Conservation (phyloP, 2,888 invertebrate species). For the Panopea generosa region DNA sequence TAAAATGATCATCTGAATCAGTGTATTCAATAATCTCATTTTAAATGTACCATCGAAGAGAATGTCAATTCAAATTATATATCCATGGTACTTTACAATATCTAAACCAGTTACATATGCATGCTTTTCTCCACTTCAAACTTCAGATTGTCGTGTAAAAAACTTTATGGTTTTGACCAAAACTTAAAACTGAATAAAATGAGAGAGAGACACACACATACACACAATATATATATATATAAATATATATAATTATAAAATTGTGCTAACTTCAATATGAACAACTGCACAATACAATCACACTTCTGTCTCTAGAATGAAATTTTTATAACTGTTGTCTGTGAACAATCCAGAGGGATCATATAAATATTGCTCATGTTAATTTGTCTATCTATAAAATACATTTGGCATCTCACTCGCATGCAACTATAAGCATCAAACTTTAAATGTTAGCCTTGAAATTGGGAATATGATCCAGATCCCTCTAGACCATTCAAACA, state of each 20-base stretch:
- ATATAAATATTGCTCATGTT: background rate
- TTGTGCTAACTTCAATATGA: no score
- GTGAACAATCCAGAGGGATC: background rate
- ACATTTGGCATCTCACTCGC: background rate
- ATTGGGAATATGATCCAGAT: background rate
- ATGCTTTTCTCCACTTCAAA: no score
- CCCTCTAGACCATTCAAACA: background rate
- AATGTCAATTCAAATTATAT: no score
- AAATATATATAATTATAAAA: background rate
- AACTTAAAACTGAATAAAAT: no score
- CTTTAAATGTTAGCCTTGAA: background rate
- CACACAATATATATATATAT: background rate
- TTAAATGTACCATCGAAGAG: no score
- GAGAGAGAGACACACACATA: no score
- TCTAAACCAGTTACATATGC: no score
- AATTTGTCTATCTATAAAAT: background rate
- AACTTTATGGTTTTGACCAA: no score
- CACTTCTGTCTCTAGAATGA: background rate
- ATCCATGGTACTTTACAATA: no score
- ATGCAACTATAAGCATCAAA: constrained; percentile 4
- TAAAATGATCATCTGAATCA: no score
- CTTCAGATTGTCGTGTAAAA: no score
- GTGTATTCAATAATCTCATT: no score
- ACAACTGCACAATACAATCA: constrained; percentile 14
- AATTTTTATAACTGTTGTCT: background rate